Percentiles rank a stretch among this genome's conserved stretches.
Evolutionary conservation across 2,113 vertebrate genomes (phyloP).

Genomic region (Pelecanoides urinatrix): DNA sequence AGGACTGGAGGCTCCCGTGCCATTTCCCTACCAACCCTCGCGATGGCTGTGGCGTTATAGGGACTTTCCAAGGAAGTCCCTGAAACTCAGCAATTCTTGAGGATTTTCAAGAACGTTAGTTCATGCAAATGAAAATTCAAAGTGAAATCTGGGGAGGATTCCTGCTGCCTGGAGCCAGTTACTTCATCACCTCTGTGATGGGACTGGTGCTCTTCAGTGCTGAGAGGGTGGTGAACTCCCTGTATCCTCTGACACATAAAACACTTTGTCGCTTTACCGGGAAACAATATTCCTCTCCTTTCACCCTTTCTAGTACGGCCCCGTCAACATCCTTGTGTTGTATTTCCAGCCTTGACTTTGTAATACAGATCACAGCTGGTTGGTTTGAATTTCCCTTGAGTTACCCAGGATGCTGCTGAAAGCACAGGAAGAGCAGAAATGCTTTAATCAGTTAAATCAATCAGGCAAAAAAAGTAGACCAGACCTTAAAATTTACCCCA

Average conservation of each 20-base stretch:
- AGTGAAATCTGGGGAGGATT: not conserved
- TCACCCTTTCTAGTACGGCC: not conserved
- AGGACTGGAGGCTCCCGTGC: not conserved
- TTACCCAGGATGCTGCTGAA: constrained; percentile 48
- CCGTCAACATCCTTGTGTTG: constrained; percentile 12
- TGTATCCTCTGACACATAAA: not conserved
- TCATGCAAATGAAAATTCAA: not conserved
- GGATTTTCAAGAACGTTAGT: not conserved
- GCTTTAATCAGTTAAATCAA: constrained; percentile 47
- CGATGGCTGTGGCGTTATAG: not conserved
- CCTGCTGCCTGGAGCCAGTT: not conserved
- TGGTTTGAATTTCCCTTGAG: constrained; percentile 53
- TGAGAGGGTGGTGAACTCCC: not conserved
- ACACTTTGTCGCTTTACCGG: not conserved
- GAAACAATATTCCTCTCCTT: not conserved
- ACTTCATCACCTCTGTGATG: not conserved
- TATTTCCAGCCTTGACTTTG: constrained; percentile 23
- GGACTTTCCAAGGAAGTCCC: not conserved
- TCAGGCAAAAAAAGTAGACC: not conserved
- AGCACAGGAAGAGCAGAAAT: constrained; percentile 27
- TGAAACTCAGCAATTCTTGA: not conserved
- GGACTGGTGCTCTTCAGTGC: not conserved
- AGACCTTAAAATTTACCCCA: constrained; percentile 23
- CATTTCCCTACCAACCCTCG: fast-evolving
- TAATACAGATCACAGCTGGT: constrained; percentile 53